Percentiles rank a stretch among this genome's conserved stretches.
Evolutionary conservation across 2,113 vertebrate species (phyloP).

Genomic region (Procavia capensis): DNA sequence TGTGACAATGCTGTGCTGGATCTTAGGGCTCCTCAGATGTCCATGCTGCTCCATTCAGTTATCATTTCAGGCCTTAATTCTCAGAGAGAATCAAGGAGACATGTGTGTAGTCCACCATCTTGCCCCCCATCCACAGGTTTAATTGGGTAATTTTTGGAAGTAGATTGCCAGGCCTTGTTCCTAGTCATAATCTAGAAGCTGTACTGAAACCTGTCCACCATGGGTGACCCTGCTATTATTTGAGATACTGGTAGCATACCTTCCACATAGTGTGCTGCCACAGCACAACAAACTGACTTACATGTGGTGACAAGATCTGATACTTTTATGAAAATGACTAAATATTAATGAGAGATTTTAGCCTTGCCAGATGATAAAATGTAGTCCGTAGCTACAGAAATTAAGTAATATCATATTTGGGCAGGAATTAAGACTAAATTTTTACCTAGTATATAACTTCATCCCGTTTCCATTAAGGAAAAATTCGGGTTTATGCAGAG

Average conservation of each 20-base stretch:
- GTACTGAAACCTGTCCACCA: not conserved
- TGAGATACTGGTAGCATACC: not conserved
- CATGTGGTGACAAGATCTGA: not conserved
- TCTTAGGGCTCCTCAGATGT: too few species aligned
- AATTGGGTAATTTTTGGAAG: not conserved
- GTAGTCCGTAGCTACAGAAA: not conserved
- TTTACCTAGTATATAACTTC: not conserved
- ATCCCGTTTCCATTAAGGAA: not conserved
- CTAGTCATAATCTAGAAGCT: not conserved
- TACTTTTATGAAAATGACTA: not conserved
- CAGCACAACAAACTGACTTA: not conserved
- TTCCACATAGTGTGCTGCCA: not conserved
- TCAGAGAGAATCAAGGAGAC: too few species aligned
- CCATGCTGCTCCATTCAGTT: too few species aligned
- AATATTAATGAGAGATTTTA: not conserved
- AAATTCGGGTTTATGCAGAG: not conserved
- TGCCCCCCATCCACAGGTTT: too few species aligned
- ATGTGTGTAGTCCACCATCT: too few species aligned
- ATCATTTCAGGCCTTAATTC: too few species aligned
- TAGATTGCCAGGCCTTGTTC: not conserved
- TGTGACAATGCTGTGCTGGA: too few species aligned
- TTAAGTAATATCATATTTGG: not conserved
- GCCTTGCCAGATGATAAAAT: not conserved
- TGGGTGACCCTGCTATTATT: not conserved
- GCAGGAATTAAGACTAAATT: not conserved